Percentiles rank a stretch among this genome's conserved stretches.
These are phyloP conservation scores for Drosophila quadrilineata DNA, from an alignment of 1,140 invertebrate genomes.

Conservation along the genomic window DNA sequence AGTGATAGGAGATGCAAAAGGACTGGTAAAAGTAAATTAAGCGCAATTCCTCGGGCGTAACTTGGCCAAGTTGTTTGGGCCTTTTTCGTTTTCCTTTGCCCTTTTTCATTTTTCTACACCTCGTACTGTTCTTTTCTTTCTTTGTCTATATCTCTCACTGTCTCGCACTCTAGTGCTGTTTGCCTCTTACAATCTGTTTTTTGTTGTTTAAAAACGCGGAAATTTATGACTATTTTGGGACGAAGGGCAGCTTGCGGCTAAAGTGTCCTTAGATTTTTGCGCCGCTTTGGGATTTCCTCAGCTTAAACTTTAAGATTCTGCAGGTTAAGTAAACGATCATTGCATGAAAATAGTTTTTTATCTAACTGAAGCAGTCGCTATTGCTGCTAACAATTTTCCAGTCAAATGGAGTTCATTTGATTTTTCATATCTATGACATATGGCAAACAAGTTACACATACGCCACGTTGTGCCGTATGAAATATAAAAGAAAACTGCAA, in stretches of 20 bases:
- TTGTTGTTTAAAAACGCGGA: slow-evolving; percentile 60
- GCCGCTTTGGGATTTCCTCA: slow-evolving; percentile 25
- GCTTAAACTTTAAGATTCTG: slow-evolving; percentile 27
- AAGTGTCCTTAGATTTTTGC: slow-evolving; percentile 59
- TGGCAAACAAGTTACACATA: slow-evolving; percentile 66
- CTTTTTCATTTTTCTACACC: slow-evolving; percentile 7
- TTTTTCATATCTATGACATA: slow-evolving; percentile 57
- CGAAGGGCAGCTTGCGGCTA: slow-evolving; percentile 54
- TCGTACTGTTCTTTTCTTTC: background rate
- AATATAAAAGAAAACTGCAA: slow-evolving; percentile 22
- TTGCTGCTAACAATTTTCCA: slow-evolving; percentile 55
- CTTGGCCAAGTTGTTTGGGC: slow-evolving; percentile 35
- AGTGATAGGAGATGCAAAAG: slow-evolving; percentile 16
- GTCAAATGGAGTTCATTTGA: slow-evolving; percentile 64
- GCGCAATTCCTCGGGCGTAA: slow-evolving; percentile 61
- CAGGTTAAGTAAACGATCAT: too few species aligned
- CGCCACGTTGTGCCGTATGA: slow-evolving; percentile 34
- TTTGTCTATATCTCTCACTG: background rate
- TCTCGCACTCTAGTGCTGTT: slow-evolving; percentile 18
- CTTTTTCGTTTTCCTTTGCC: slow-evolving; percentile 25
- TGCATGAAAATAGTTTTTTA: too few species aligned
- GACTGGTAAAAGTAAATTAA: slow-evolving; percentile 62
- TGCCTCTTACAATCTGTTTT: slow-evolving; percentile 57
- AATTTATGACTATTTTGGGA: slow-evolving; percentile 79
- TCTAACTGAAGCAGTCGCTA: too few species aligned